These are phyloP conservation scores for Agrotis exclamationis DNA, from an alignment of 2,888 invertebrate species.

Conservation along the genomic window DNA sequence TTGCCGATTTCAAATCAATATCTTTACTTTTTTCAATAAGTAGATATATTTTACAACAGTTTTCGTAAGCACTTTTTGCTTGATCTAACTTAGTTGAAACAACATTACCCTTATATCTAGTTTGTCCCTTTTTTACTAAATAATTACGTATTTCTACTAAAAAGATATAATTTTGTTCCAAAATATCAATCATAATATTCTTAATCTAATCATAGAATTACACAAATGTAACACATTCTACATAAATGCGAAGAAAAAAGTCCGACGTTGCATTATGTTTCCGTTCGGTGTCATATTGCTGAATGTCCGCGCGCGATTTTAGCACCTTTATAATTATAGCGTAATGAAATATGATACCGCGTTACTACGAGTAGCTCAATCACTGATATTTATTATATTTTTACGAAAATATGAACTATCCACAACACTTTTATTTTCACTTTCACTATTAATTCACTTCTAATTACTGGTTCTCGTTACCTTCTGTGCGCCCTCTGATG, in stretches of 20 bases:
- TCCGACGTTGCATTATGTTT: slow-evolving; percentile 2
- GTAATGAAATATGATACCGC: too few relatives aligned
- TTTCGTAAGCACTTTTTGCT: not conserved
- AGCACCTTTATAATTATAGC: not conserved
- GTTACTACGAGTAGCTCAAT: too few relatives aligned
- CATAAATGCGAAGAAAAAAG: not conserved
- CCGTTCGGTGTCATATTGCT: not conserved
- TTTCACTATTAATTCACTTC: not conserved
- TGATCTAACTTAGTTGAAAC: not conserved
- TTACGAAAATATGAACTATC: too few relatives aligned
- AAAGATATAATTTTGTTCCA: not conserved
- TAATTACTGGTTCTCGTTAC: not conserved
- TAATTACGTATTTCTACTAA: slow-evolving; percentile 10
- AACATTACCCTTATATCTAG: not conserved
- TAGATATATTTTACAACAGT: not conserved
- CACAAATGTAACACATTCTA: not conserved
- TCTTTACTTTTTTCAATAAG: not conserved
- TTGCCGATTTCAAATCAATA: not conserved
- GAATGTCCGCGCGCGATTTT: not conserved
- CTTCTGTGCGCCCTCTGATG: slow-evolving; percentile 6
- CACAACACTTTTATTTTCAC: too few relatives aligned
- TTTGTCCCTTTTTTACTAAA: not conserved
- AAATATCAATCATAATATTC: slow-evolving; percentile 10
- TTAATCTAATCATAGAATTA: not conserved
- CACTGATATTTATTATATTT: too few relatives aligned